Percentiles rank a stretch among this genome's conserved stretches.
phyloP scores from a whole-genome alignment of 2,888 invertebrate genomes.

The Cryptophagus acutangulus region DNA sequence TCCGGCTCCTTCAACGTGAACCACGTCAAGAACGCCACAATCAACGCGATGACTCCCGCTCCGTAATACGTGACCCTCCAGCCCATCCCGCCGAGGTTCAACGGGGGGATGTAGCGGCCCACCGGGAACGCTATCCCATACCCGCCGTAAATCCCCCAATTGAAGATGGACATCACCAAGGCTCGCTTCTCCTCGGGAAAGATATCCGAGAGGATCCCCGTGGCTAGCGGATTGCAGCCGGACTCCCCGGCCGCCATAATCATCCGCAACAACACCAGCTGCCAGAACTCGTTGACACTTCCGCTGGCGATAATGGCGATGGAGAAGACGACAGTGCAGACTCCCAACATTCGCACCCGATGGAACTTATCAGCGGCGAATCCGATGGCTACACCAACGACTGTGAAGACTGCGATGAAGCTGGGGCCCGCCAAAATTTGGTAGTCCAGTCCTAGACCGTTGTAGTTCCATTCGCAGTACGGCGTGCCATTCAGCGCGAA shows the following conservation, averaged over 20 bases:
- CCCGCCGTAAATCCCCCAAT: conserved; percentile 94
- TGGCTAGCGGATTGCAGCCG: conserved; percentile 81
- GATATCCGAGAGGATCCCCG: conserved; percentile 76
- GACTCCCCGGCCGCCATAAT: conserved; percentile 58
- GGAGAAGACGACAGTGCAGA: conserved; percentile 77
- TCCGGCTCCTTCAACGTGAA: conserved; percentile 73
- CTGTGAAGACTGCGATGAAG: conserved; percentile 86
- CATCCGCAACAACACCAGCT: conserved; percentile 65
- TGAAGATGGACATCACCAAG: conserved; percentile 86
- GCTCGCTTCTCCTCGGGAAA: conserved; percentile 79
- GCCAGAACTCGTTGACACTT: conserved; percentile 82
- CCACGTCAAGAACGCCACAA: conserved; percentile 67
- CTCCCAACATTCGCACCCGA: conserved; percentile 65
- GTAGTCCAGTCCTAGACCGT: conserved; percentile 86
- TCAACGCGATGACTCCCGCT: conserved; percentile 69
- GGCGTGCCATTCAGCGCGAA: conserved; percentile 64
- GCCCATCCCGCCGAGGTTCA: conserved; percentile 71
- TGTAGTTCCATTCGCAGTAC: conserved; percentile 91
- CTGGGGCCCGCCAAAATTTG: conserved; percentile 90
- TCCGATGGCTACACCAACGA: conserved; percentile 81
- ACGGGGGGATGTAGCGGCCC: conserved; percentile 74
- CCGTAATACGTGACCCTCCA: conserved; percentile 82
- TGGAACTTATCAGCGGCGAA: conserved; percentile 74
- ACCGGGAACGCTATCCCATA: conserved; percentile 91
- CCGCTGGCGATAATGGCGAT: conserved; percentile 83